Evolutionary conservation across 2,888 invertebrate species (phyloP).

Genomic region (Drosophila gaucha): DNA sequence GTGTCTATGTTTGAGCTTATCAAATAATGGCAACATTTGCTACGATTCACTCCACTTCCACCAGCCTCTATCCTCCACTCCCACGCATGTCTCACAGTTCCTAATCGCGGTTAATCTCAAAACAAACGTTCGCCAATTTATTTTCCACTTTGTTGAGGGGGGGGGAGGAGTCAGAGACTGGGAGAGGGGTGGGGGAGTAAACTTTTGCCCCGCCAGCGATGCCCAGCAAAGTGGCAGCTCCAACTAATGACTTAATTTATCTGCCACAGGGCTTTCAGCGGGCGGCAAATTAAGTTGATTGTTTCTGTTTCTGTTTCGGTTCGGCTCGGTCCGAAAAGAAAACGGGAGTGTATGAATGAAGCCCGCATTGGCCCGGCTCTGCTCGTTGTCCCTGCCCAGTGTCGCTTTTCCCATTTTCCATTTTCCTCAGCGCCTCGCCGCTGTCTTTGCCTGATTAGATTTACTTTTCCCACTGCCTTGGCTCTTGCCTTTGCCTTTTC

Average conservation of each 20-base stretch:
- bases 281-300: slow-evolving; percentile 83
- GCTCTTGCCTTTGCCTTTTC: slow-evolving; percentile 29
- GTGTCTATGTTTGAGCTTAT: slow-evolving; percentile 79
- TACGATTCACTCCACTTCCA: slow-evolving; percentile 58
- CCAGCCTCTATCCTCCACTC: neutral
- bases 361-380: slow-evolving; percentile 51
- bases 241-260: slow-evolving; percentile 85
- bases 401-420: neutral
- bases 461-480: slow-evolving; percentile 18
- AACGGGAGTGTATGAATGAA: slow-evolving; percentile 5
- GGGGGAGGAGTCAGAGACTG: no score
- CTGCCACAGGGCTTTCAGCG: slow-evolving; percentile 83
- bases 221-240: slow-evolving; percentile 61
- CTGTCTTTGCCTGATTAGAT: slow-evolving; percentile 58
- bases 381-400: neutral
- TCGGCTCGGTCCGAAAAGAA: slow-evolving; percentile 6
- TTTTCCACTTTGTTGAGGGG: slow-evolving; percentile 78
- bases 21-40: slow-evolving; percentile 82
- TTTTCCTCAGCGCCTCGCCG: neutral
- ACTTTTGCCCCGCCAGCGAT: slow-evolving; percentile 38
- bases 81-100: slow-evolving; percentile 46
- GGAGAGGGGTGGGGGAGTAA: slow-evolving; percentile 15
- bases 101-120: slow-evolving; percentile 84
- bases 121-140: slow-evolving; percentile 84
- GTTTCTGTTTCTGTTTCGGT: slow-evolving; percentile 56